Evolutionary conservation across 2,888 invertebrate genomes (phyloP), one percentile per base, ranked within the genome.

Genomic region (Scaeva pyrastri): DNA sequence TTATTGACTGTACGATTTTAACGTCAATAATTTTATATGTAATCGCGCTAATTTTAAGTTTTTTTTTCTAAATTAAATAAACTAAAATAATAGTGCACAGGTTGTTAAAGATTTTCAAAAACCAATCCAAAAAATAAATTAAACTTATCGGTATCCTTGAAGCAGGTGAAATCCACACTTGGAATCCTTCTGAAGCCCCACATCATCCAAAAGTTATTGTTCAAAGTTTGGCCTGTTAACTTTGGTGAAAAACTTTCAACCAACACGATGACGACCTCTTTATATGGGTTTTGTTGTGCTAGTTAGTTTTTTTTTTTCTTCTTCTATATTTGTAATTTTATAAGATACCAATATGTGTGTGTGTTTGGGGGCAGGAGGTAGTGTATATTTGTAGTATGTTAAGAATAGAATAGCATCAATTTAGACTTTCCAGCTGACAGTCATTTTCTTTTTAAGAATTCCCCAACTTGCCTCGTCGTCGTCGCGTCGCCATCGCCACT

Each of bases 171-270:
- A 52, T 52, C 14, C 52, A 52, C 7, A 52, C 14, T 26, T 52
- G 1, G n/a, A 52, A 52, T 23, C 52, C 3, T 21, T n/a, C 23
- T 14, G 7, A 26, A n/a, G 2, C 23, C 23, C 8, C 8, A n/a
- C 31, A 31, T 31, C 31, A 2, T 8, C 6, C 31, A 31, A 52
- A 26, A 74, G 64, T 83, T 84, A 50, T 19, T 62, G 31, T 74
- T 56, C 43, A 55, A 75, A 81, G 62, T 82, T 80, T 72, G 36
- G 11, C 1, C 21, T 23, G 41, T 62, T 68, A 73, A 74, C 73
- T 72, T 77, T 39, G 11, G 39, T 14, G 36, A 31, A 52, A 36
- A 78, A 68, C 39, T 73, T 83, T 58, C 43, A 60, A 56, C 23
- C 50, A n/a, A 52, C 21, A 60, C 36, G 71, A 19, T 41, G 16